These are phyloP conservation scores for Hemistola chrysoprasaria DNA, from an alignment of 2,888 invertebrate genomes.

Conservation along the genomic window DNA sequence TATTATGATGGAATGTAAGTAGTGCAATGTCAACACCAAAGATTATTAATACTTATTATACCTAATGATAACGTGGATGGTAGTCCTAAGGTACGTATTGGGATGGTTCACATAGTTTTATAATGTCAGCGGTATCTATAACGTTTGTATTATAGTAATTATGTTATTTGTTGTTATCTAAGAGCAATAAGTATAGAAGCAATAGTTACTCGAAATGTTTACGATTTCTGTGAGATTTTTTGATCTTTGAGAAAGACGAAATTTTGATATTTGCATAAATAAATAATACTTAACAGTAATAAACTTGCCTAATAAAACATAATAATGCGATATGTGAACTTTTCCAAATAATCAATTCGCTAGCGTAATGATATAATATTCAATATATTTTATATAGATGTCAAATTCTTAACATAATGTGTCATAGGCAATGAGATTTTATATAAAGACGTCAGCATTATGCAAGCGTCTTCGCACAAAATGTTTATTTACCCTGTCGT, in stretches of 20 bases:
- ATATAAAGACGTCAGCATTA: too few relatives aligned
- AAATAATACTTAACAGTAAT: too few relatives aligned
- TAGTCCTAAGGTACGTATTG: slow-evolving; percentile 32
- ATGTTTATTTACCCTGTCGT: too few relatives aligned
- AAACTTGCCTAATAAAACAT: too few relatives aligned
- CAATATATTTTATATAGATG: slow-evolving; percentile 76
- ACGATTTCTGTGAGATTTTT: too few relatives aligned
- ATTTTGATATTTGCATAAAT: too few relatives aligned
- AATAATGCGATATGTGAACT: slow-evolving; percentile 19
- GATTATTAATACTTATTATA: slow-evolving; percentile 46
- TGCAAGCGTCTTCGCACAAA: too few relatives aligned
- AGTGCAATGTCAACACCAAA: slow-evolving; percentile 74
- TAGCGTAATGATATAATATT: slow-evolving; percentile 42
- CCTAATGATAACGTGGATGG: slow-evolving; percentile 42
- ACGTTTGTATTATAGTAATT: neutral
- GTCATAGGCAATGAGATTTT: too few relatives aligned
- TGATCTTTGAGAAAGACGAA: too few relatives aligned
- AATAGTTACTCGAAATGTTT: too few relatives aligned
- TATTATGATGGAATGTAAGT: slow-evolving; percentile 45
- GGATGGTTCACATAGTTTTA: slow-evolving; percentile 25
- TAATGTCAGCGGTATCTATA: slow-evolving; percentile 1
- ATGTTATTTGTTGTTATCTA: neutral
- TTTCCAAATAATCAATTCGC: slow-evolving; percentile 25
- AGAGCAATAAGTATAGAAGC: neutral
- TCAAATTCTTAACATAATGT: slow-evolving; percentile 71